Conservation (phyloP, 2,888 invertebrate species). For the Epiblema foenella region DNA sequence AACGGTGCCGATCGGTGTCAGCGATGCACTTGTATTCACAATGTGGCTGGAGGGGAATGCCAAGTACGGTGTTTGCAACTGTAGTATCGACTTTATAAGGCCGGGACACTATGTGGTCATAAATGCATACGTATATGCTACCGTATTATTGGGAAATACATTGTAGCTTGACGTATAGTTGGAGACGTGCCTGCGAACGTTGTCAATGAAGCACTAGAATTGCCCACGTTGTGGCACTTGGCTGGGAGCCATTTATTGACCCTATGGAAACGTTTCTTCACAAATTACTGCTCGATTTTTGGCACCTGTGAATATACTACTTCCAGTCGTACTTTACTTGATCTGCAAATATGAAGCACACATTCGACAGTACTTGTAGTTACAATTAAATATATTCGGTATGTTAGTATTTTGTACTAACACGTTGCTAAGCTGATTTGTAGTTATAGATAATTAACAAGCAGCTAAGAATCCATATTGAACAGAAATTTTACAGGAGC, state of each 20-base stretch:
- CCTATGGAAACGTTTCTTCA: constrained; percentile 15
- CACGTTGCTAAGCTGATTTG: too few species aligned
- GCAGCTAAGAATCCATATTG: too few species aligned
- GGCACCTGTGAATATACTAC: neutral
- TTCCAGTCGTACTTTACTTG: neutral
- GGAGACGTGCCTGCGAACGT: constrained; percentile 24
- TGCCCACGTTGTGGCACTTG: constrained; percentile 28
- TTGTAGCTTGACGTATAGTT: constrained; percentile 21
- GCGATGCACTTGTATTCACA: constrained; percentile 41
- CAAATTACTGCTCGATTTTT: constrained; percentile 20
- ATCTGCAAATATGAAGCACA: neutral
- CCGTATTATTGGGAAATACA: constrained; percentile 22
- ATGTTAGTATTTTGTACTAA: neutral
- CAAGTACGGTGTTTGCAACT: constrained; percentile 16
- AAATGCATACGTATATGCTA: constrained; percentile 4
- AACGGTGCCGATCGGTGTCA: constrained; percentile 24
- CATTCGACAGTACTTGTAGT: too few species aligned
- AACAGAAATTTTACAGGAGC: too few species aligned
- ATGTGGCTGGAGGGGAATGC: constrained; percentile 26
- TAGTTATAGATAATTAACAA: too few species aligned
- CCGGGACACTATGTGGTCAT: constrained; percentile 7
- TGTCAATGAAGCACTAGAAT: constrained; percentile 31
- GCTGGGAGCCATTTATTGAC: constrained; percentile 26
- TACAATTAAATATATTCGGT: neutral
- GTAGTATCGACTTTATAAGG: constrained; percentile 14